Base-by-base conservation (phyloP, 2,113 vertebrate species). In the Gymnorhina tibicen region DNA sequence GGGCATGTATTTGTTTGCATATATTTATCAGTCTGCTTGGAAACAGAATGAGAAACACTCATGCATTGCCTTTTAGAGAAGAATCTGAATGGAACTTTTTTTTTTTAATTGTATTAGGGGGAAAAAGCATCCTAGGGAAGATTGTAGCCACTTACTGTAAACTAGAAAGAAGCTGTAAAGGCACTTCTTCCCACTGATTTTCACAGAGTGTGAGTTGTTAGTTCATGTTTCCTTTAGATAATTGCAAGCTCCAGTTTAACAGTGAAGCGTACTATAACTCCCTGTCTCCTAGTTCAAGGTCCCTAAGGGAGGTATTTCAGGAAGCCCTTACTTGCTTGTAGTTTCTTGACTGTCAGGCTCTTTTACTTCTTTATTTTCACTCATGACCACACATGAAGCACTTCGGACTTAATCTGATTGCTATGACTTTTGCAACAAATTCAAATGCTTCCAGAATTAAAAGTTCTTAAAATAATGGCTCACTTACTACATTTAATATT, bases 11-110 rank as follows among this genome's bases (percentile, higher is more conserved):
- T 93, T 97, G 96, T 95, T 97, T 96, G 93, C 96, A 87, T 98
- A 70, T 97, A 95, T 96, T 96, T 95, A 94, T 93, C 77, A 96
- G 90, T 97, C 86, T 96, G 89, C 97, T 96, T 98, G 96, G 97
- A 98, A 97, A 97, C 96, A 95, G 94, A 91, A 94, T 84, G 96
- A 96, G 94, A 95, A 97, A 96, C 87, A 85, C 78, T 89, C 87
- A 94, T 89, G 70, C 91, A 59, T 49, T 97, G 94, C 95, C 91
- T 98, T 98, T 97, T 94, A 97, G 91, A 97, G 94, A 95, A 91
- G 87, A 94, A 75, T 93, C 92, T 97, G 96, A 98, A 96, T 96
- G 78, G 82, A 94, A 46, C 32, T 92, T 74, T 39, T 76, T 76
- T 59, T 9, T 44, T 33, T n/a, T n/a, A n/a, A 41, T 95, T 92